Evolutionary conservation across 2,888 invertebrate species (phyloP), one percentile per base, ranked within the genome.

Genomic region (Aspidiotus destructor): DNA sequence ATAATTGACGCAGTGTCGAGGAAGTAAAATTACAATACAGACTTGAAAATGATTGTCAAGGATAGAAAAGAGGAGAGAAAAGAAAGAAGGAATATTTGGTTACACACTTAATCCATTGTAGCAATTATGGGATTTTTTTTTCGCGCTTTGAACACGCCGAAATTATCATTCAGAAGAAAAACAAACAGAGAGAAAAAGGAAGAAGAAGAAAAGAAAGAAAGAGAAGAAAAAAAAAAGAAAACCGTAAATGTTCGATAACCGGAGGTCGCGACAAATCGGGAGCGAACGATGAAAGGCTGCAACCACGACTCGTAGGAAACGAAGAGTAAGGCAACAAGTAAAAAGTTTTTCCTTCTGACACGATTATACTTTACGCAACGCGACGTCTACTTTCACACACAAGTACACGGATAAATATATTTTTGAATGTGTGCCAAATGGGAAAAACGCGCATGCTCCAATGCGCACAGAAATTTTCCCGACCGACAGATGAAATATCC

Each of bases 251-350:
- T 44, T n/a, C 42, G 54, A 48, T 41, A 63, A 53, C 54, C 63
- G 54, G 52, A 16, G 63, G 54, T 54, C 54, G 63, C 63, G 63
- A 63, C 63, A 55, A 63, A 41, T 63, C 63, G 63, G 41, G 54
- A 54, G 54, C 63, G 63, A 63, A 63, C 63, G 63, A 63, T 28
- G 28, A 28, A 52, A 63, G 67, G 60, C 42, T 17, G 58, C 67
- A 58, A 60, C 67, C 44, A 52, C 67, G 67, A 67, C 67, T 60
- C 58, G 58, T 60, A 60, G 67, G 48, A 58, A 60, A 58, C 67
- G 67, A 42, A 58, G 58, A 58, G 57, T 44, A 67, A 67, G 67
- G 67, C 67, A 67, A 67, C 67, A 67, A 67, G 67, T 67, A 67
- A 67, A 65, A 65, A 57, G 42, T 13, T 67, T 17, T 67, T 67